Conservation (phyloP, 2,888 invertebrate species). For the Chelonus formosanus region DNA sequence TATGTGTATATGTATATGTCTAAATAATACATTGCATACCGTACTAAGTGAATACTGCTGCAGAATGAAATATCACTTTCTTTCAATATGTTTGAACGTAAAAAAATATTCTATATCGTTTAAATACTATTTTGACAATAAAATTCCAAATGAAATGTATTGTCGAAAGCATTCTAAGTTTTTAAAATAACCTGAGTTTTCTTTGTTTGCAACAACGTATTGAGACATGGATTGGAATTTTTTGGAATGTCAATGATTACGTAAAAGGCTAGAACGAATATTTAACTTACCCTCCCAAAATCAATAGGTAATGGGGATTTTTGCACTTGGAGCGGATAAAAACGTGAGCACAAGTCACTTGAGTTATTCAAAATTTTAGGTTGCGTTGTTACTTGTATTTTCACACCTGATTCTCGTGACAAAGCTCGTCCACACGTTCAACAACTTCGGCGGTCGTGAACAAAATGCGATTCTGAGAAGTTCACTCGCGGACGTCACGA, state of each 20-base stretch:
- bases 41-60: slow-evolving; percentile 5
- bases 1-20: neutral
- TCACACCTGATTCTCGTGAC: too few relatives aligned
- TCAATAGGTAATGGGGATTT: slow-evolving; percentile 42
- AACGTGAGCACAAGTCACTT: slow-evolving; percentile 1
- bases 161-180: neutral
- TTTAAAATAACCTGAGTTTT: neutral
- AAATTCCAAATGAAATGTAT: neutral
- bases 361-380: neutral
- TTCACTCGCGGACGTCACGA: neutral
- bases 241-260: slow-evolving; percentile 26
- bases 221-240: too few relatives aligned
- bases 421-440: too few relatives aligned
- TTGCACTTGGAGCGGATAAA: slow-evolving; percentile 44
- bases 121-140: neutral
- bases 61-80: slow-evolving; percentile 16
- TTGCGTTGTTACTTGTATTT: neutral
- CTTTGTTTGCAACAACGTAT: neutral
- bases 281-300: slow-evolving; percentile 52
- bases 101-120: neutral
- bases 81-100: neutral
- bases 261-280: slow-evolving; percentile 22
- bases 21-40: too few relatives aligned
- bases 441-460: neutral
- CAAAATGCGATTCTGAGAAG: slow-evolving; percentile 8